phyloP scores from a whole-genome alignment of 2,113 vertebrate genomes.

The Crotalus tigris region DNA sequence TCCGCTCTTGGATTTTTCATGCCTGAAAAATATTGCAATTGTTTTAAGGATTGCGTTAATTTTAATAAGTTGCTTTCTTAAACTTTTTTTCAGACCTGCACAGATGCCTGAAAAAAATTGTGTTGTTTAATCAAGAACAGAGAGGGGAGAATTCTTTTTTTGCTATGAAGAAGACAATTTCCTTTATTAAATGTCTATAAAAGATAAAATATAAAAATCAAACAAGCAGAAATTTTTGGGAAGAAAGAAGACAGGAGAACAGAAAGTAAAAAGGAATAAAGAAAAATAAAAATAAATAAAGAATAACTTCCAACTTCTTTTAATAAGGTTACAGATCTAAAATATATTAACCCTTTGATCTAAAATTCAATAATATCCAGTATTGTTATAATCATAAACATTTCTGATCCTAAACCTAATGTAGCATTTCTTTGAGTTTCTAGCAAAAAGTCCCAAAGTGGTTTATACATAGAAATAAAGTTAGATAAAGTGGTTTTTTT shows the following conservation, averaged over 20 bases:
- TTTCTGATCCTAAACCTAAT: not conserved
- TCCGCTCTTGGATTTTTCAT: not conserved
- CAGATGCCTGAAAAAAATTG: not conserved
- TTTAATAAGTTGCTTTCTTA: not conserved
- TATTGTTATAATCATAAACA: not conserved
- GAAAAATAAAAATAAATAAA: not conserved
- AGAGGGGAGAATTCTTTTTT: not conserved
- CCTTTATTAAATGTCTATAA: too few relatives aligned
- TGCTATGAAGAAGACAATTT: too few relatives aligned
- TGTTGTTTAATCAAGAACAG: not conserved
- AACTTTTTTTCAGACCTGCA: not conserved
- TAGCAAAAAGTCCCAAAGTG: not conserved
- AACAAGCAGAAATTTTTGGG: not conserved
- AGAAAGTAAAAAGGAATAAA: not conserved
- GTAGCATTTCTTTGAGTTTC: not conserved
- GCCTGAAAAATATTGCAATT: not conserved
- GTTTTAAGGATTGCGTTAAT: not conserved
- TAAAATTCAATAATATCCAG: not conserved
- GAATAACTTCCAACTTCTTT: not conserved
- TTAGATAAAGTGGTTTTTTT: not conserved
- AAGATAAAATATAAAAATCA: not conserved
- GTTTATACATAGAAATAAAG: not conserved
- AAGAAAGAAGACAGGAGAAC: not conserved
- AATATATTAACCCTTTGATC: not conserved
- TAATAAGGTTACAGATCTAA: not conserved